phyloP scores from a whole-genome alignment of 1,140 invertebrate genomes.

The Micrasema minimum region DNA sequence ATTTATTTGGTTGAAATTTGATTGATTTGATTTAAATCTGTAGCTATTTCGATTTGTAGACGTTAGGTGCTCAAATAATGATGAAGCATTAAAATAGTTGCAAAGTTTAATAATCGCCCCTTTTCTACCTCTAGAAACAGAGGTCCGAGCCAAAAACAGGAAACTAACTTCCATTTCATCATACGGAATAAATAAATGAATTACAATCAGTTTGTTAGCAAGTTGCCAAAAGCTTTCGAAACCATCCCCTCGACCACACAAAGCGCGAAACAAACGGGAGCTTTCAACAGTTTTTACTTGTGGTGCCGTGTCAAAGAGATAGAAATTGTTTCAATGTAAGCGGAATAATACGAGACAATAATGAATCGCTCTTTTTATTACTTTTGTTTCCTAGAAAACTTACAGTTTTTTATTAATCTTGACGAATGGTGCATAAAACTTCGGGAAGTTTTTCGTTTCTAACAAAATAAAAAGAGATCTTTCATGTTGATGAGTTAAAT shows the following conservation, averaged over 20 bases:
- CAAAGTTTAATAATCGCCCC: no score
- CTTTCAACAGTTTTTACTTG: slow-evolving; percentile 25
- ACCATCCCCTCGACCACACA: slow-evolving; percentile 12
- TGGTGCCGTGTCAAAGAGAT: slow-evolving; percentile 28
- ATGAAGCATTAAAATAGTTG: no score
- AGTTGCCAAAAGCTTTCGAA: neutral
- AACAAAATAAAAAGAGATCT: no score
- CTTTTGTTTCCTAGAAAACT: slow-evolving; percentile 25
- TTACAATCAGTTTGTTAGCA: slow-evolving; percentile 2
- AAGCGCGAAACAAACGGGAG: slow-evolving; percentile 13
- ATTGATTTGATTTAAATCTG: no score
- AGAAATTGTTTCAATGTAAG: slow-evolving; percentile 12
- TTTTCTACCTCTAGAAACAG: no score
- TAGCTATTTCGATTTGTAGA: no score
- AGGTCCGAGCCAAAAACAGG: no score
- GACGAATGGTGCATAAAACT: neutral
- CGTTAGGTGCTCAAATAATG: no score
- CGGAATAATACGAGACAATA: slow-evolving; percentile 20
- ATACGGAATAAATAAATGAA: neutral
- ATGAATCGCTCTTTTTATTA: slow-evolving; percentile 31
- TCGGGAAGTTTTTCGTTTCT: no score
- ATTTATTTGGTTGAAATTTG: no score
- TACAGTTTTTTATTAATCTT: slow-evolving; percentile 1
- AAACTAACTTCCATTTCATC: neutral
- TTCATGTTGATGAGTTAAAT: no score